Percentiles rank a stretch among this genome's conserved stretches.
These are phyloP conservation scores for Theodoxus fluviatilis DNA, from an alignment of 2,888 invertebrate genomes.

Conservation along the genomic window DNA sequence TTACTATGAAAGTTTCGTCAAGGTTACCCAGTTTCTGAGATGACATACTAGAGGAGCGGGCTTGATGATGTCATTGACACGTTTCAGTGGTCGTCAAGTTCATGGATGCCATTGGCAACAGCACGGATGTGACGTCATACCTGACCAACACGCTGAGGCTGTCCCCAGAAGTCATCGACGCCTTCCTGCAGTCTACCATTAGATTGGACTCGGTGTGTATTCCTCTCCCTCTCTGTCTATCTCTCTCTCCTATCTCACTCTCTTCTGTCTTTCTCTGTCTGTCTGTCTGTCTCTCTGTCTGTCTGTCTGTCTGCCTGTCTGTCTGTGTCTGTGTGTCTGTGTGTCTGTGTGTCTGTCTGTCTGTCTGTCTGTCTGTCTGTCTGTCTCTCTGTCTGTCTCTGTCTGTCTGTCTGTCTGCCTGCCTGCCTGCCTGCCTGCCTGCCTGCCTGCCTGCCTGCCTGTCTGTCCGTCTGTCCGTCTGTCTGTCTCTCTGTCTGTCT, in stretches of 20 bases:
- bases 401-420: conserved; percentile 1
- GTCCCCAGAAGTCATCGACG: conserved; percentile 34
- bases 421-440: conserved; percentile 14
- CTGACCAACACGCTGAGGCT: conserved; percentile 34
- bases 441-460: not conserved
- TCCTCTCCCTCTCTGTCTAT: not conserved
- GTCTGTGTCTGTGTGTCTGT: conserved; percentile 14
- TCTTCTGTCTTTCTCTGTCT: not conserved
- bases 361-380: not conserved
- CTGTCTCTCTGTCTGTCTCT: not conserved
- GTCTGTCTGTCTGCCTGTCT: not conserved
- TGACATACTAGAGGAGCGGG: too few species aligned
- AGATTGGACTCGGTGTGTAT: conserved; percentile 36
- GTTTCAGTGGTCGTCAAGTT: conserved; percentile 34
- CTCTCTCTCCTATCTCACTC: not conserved
- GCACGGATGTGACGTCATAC: conserved; percentile 26
- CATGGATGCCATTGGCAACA: conserved; percentile 30
- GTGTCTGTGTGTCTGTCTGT: not conserved
- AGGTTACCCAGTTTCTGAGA: too few species aligned
- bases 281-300: not conserved
- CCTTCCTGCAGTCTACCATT: conserved; percentile 42
- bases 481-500: not conserved
- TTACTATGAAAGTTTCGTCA: too few species aligned
- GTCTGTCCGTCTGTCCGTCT: not conserved
- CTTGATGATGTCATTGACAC: too few species aligned